Conservation (phyloP, 30 jellyfish, hydroid and myxozoan genomes). For the Phacellophora camtschatica region DNA sequence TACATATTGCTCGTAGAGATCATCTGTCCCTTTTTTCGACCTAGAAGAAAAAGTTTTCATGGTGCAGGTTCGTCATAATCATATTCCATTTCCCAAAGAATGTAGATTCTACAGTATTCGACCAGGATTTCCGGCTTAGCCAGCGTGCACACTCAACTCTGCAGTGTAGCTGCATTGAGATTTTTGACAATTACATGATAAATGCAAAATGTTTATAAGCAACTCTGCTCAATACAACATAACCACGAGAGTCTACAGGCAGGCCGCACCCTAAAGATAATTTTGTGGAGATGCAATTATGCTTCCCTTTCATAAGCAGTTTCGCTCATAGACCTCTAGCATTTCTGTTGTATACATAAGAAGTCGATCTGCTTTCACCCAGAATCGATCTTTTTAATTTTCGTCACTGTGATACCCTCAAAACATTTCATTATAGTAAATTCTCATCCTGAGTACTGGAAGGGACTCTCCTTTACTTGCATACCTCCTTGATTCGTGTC, state of each 20-base stretch:
- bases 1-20: background rate
- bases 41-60: background rate
- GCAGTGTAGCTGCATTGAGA: too few relatives aligned
- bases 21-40: constrained; percentile 6
- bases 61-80: too few relatives aligned
- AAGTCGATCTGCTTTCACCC: background rate
- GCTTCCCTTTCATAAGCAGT: background rate
- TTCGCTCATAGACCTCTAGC: background rate
- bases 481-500: background rate
- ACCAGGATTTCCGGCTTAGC: too few relatives aligned
- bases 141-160: too few relatives aligned
- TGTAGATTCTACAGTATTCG: too few relatives aligned
- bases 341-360: background rate
- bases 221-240: too few relatives aligned
- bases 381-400: background rate
- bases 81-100: too few relatives aligned
- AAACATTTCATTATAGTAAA: background rate
- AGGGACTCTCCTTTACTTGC: background rate
- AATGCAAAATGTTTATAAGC: too few relatives aligned
- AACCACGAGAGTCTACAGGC: too few relatives aligned
- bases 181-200: too few relatives aligned
- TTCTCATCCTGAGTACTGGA: background rate
- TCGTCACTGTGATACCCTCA: background rate
- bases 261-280: too few relatives aligned
- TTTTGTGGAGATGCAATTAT: too few relatives aligned